Evolutionary conservation across 64 coral and sea anemone genomes (phyloP), one percentile per base, ranked within the genome.

Genomic region (Dendrophyllia cribrosa): DNA sequence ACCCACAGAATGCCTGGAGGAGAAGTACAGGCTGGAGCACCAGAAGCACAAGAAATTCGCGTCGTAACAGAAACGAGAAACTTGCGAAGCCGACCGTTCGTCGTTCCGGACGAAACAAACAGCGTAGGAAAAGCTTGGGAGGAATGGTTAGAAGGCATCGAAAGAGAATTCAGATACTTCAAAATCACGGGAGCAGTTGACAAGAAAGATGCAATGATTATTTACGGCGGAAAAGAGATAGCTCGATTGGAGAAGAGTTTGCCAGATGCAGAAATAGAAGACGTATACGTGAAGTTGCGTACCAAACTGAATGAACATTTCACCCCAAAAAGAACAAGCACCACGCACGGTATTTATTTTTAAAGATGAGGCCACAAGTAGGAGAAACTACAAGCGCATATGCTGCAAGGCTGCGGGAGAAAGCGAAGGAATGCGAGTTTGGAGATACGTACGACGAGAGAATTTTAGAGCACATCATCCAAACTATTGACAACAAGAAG

Each of bases 371-470:
- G n/a, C 24, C 89, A 25, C 80, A 65, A 3, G n/a, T 51, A 34
- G 34, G 34, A 34, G 34, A 34, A 34, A 34, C 34, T 34, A 34
- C 0, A 34, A 34, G 16, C 14, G 49, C 78, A 15, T 91, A 91
- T 47, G 76, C 78, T 6, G 78, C 77, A 20, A 66, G 89, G 60
- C 15, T 91, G 15, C 9, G 89, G 44, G 78, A 91, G 66, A 91
- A 91, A 72, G 89, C 78, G 16, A 66, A 91, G 46, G 78, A 91
- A 50, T 83, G 89, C 11, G 76, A 91, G 25, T 91, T 91, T 84
- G 89, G 78, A 82, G 78, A 44, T 20, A 69, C 78, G 7, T 34
- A 34, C 34, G 34, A 34, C 34, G 34, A 34, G 34, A 34, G 34
- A 34, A 34, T 34, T 34, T 34, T 34, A 34, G 34, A 1, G 34